phyloP scores from a whole-genome alignment of 1,140 invertebrate species.

The Eupristina koningsbergeri region DNA sequence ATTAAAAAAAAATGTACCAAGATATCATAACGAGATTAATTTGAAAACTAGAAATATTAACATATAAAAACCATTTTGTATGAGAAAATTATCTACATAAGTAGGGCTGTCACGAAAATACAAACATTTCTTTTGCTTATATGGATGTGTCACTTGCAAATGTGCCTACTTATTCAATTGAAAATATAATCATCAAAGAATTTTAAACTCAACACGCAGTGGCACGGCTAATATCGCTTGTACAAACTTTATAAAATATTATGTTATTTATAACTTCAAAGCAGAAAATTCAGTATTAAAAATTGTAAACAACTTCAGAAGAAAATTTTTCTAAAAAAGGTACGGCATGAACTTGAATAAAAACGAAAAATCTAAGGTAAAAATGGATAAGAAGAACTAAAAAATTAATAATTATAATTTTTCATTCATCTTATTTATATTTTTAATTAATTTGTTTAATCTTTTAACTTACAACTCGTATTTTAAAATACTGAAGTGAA shows the following conservation, averaged over 20 bases:
- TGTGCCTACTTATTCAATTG: not conserved
- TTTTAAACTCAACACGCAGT: not conserved
- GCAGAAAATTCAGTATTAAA: no score
- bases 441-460: no score
- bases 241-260: not conserved
- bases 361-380: no score
- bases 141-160: not conserved
- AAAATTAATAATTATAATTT: no score
- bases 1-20: no score
- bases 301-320: not conserved
- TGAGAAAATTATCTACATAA: not conserved
- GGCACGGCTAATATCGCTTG: not conserved
- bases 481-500: no score
- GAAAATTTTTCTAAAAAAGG: not conserved
- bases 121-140: not conserved
- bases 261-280: not conserved
- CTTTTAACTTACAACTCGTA: no score
- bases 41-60: not conserved
- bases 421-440: no score
- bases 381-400: no score
- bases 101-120: not conserved
- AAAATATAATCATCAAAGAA: not conserved
- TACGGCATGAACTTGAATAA: no score
- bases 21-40: no score
- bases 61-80: not conserved